Base-by-base conservation (phyloP, 2,797 vertebrate species). In the Ctenochaetus hawaiiensis region DNA sequence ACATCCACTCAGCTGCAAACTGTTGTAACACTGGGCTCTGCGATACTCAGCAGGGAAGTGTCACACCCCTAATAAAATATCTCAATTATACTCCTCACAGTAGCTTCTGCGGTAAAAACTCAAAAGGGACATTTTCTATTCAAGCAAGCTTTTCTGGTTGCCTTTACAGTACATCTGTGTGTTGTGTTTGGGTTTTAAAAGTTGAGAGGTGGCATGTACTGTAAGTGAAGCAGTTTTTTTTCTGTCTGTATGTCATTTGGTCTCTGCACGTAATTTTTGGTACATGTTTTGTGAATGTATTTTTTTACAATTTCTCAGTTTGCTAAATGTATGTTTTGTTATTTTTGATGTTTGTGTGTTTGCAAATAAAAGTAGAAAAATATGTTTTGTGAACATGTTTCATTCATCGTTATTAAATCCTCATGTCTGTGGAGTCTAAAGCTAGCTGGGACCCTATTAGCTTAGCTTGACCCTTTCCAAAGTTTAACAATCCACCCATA, bases 251-350 rank as follows among this genome's bases (percentile, higher is more conserved):
- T 72, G 80, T 90, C 81, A 68, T 65, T 87, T 10, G 1, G 60
- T 90, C 67, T 74, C 84, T 93, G 91, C 91, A 92, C 91, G 87
- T 91, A 9, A 85, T 51, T 88, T 88, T 88, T 88, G 67, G 81
- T 83, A 86, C 77, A 89, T 88, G 82, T 91, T 89, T 87, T 81
- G 83, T 95, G 93, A 95, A 94, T 95, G 90, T 94, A 87, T 86
- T 93, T 94, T 90, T 87, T 91, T 92, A 89, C 89, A n/a, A 77
- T 89, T 90, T 89, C 83, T 92, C 80, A 77, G 88, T 93, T 91
- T 91, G 88, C 83, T 91, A 87, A 93, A 91, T 90, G 83, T 90
- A 80, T 67, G 82, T 93, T 86, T 88, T 68, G 67, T 88, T 87
- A 75, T 88, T 87, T 90, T 86, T 59, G 65, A 82, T 81, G 86